A percentile compares a stretch with the other conserved stretches of the same genome.
phyloP scores from a whole-genome alignment of 2,113 vertebrate species.

The Hiodon alosoides region DNA sequence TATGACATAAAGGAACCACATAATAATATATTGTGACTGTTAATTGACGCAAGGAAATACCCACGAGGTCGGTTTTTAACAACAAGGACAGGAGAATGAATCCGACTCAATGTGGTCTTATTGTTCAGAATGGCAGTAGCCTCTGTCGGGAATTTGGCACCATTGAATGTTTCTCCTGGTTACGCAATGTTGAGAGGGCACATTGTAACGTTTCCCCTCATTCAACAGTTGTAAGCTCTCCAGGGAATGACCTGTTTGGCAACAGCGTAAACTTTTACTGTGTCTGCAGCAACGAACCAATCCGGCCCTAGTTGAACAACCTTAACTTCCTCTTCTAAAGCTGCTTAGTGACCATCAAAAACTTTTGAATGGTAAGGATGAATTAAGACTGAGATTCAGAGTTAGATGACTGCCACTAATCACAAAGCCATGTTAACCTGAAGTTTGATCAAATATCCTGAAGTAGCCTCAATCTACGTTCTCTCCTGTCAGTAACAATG shows the following conservation, averaged over 20 bases:
- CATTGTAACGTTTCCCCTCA: conserved; percentile 1
- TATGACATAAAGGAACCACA: too few species aligned
- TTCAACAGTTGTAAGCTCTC: background rate
- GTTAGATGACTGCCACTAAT: too few species aligned
- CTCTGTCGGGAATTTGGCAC: conserved; percentile 11
- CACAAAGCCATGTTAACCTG: too few species aligned
- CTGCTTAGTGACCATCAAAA: background rate
- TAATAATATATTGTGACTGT: too few species aligned
- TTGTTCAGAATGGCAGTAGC: background rate
- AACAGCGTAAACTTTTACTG: background rate
- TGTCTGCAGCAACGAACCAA: background rate
- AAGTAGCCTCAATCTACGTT: too few species aligned
- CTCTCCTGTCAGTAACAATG: too few species aligned
- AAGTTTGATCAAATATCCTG: too few species aligned
- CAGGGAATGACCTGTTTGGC: background rate
- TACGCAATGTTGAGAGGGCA: conserved; percentile 10
- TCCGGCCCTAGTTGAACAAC: background rate
- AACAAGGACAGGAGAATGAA: conserved; percentile 1
- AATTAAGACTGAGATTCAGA: too few species aligned
- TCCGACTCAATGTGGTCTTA: background rate
- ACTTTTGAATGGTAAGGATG: background rate
- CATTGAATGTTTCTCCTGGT: background rate
- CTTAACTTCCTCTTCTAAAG: background rate
- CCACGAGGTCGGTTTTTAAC: background rate
- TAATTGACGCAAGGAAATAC: background rate